Evolutionary conservation across 2,888 invertebrate genomes (phyloP), one percentile per base, ranked within the genome.

Genomic region (Priocnemis perturbator): DNA sequence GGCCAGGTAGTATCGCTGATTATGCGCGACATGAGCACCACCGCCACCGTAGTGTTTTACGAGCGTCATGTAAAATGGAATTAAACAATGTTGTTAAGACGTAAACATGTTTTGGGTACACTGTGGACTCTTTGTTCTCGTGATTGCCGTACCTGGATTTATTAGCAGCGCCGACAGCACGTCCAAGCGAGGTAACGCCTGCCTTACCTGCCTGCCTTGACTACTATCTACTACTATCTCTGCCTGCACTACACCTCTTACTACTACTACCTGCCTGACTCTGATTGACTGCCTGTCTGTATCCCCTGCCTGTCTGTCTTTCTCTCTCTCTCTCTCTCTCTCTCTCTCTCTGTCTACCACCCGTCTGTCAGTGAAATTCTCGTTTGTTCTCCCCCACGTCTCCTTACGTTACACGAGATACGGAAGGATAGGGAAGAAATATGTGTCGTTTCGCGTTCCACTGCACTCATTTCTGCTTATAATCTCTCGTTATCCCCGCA

Each of bases 81-180:
- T 85, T 88, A 85, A 89, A 89, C 87, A 88, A 89, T 89, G 88
- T 87, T 88, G 87, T 87, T 88, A 88, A 87, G 87, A 88, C 86
- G 82, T 88, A 88, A 89, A 88, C 85, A 89, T 89, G 89, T 88
- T 88, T 86, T 88, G 87, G 88, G 84, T 87, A 88, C 86, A 85
- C 84, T 88, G 86, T 86, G 87, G 88, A 89, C 87, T 89, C 82
- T 85, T 88, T 85, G 86, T 89, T 87, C 85, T 88, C 85, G 87
- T 89, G 85, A 88, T 88, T 85, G 85, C 84, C 83, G 85, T 87
- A 86, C 86, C 86, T 87, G 88, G 88, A 88, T 88, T 88, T 85
- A 87, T 86, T 85, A 87, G 84, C 84, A 87, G 83, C 83, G 86
- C 87, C 79, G 85, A 85, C 85, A 86, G 82, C 78, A 85, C 85